These are phyloP conservation scores for Nipponacmea schrenckii DNA, from an alignment of 2,888 invertebrate genomes.

Conservation along the genomic window DNA sequence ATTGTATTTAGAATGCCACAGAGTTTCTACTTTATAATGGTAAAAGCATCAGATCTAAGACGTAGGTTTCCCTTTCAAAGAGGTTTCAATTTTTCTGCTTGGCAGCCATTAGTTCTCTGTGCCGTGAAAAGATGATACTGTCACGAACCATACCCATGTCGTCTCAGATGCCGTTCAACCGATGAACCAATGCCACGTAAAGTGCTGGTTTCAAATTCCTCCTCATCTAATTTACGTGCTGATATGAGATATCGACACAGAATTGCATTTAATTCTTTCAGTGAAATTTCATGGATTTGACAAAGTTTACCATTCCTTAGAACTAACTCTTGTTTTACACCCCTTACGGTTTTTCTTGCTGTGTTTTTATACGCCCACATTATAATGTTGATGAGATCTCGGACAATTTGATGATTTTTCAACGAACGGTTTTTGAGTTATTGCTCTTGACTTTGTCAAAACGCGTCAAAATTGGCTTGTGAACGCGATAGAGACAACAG, in stretches of 20 bases:
- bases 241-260: conserved; percentile 3
- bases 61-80: conserved; percentile 21
- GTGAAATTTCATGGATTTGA: conserved; percentile 7
- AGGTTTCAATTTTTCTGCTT: conserved; percentile 6
- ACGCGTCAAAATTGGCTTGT: too few relatives aligned
- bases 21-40: conserved; percentile 17
- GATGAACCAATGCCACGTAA: neutral
- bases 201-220: neutral
- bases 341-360: neutral
- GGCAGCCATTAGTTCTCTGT: neutral
- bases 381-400: too few relatives aligned
- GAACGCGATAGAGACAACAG: too few relatives aligned
- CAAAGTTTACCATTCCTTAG: neutral
- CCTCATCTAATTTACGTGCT: neutral
- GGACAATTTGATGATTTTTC: too few relatives aligned
- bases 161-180: conserved; percentile 4
- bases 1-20: conserved; percentile 23
- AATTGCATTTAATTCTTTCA: neutral
- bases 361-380: too few relatives aligned
- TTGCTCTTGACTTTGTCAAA: too few relatives aligned
- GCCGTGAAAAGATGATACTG: conserved; percentile 8
- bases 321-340: neutral
- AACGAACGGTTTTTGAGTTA: too few relatives aligned
- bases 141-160: neutral
- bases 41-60: conserved; percentile 12